phyloP scores from a whole-genome alignment of 2,888 invertebrate genomes.

The Gibbula magus region DNA sequence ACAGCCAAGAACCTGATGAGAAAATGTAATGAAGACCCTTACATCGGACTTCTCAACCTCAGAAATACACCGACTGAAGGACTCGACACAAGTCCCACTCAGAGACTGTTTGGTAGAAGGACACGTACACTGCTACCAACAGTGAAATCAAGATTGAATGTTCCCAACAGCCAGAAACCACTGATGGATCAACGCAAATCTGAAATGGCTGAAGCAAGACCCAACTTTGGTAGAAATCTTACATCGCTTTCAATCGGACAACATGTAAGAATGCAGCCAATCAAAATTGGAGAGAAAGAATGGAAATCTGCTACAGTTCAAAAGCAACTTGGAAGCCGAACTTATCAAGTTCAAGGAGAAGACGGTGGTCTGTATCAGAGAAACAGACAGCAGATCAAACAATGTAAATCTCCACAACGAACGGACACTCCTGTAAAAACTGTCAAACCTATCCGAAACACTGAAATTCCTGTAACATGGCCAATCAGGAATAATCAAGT shows the following conservation, averaged over 20 bases:
- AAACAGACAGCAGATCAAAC: background rate
- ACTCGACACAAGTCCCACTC: constrained; percentile 8
- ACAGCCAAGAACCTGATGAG: constrained; percentile 26
- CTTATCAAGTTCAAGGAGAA: background rate
- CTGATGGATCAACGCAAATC: background rate
- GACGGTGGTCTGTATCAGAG: background rate
- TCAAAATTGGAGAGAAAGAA: background rate
- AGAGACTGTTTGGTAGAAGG: constrained; percentile 26
- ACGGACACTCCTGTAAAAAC: background rate
- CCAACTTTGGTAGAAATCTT: background rate
- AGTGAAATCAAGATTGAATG: too few species aligned
- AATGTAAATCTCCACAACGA: background rate
- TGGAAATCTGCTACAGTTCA: background rate
- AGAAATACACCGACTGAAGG: constrained; percentile 19
- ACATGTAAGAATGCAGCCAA: background rate
- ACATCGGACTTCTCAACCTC: constrained; percentile 28
- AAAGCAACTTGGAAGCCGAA: background rate
- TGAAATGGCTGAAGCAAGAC: background rate
- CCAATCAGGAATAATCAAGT: too few species aligned
- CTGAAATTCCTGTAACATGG: background rate
- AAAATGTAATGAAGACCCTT: constrained; percentile 30
- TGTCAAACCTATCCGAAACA: background rate
- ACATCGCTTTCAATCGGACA: background rate
- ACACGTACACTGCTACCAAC: constrained; percentile 6
- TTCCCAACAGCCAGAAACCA: background rate